Conservation (phyloP, 2,797 vertebrate genomes). For the Falco columbarius region DNA sequence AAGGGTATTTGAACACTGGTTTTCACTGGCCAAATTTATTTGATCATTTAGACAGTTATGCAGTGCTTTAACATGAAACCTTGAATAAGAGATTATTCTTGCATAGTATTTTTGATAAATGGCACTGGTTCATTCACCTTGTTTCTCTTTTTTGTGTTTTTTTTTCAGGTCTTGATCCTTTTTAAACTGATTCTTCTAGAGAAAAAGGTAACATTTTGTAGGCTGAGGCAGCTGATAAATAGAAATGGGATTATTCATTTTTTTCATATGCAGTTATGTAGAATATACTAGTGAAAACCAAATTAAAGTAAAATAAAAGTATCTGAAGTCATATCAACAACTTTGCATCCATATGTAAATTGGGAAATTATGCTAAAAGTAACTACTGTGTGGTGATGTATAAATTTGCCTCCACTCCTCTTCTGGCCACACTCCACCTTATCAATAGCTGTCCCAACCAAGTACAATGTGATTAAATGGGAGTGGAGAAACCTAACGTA, state of each 20-base stretch:
- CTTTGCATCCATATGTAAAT: not conserved
- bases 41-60: not conserved
- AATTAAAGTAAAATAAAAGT: not conserved
- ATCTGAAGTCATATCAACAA: not conserved
- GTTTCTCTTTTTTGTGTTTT: not conserved
- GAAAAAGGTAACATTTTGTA: slow-evolving; percentile 86
- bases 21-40: not conserved
- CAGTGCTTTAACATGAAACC: not conserved
- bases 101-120: not conserved
- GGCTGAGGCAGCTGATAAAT: not conserved
- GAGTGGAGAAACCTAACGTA: not conserved
- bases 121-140: not conserved
- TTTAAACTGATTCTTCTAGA: slow-evolving; percentile 97
- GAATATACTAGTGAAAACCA: not conserved
- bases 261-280: not conserved
- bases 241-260: not conserved
- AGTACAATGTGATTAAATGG: not conserved
- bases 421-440: not conserved
- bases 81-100: not conserved
- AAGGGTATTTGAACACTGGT: not conserved
- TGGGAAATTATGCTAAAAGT: not conserved
- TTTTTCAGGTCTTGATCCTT: slow-evolving; percentile 89
- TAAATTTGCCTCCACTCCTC: not conserved
- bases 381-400: not conserved
- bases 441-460: not conserved